Evolutionary conservation across 92 coral and sea anemone genomes (phyloP).

Genomic region (Blastomussa wellsi): DNA sequence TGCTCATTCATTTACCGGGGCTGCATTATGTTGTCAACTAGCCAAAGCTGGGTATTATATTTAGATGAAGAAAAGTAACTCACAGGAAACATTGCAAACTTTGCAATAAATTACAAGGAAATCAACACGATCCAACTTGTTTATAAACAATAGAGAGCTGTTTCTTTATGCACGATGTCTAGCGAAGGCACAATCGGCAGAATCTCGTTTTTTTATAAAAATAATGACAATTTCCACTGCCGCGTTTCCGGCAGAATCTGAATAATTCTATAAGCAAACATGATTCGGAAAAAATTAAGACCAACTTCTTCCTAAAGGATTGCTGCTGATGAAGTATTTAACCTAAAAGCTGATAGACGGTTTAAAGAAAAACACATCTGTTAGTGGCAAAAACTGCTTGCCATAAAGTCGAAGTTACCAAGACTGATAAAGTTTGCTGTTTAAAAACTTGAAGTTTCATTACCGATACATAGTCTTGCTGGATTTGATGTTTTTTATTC

Average conservation of each 20-base stretch:
- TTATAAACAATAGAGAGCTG: not conserved
- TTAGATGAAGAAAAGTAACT: not conserved
- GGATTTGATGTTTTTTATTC: not conserved
- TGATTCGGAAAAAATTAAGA: too few species aligned
- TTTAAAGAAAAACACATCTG: not conserved
- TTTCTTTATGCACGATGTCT: too few species aligned
- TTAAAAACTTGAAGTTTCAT: not conserved
- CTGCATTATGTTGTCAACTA: too few species aligned
- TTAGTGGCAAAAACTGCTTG: not conserved
- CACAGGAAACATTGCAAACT: not conserved
- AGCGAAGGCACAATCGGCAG: too few species aligned
- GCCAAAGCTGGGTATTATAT: too few species aligned
- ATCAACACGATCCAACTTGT: not conserved
- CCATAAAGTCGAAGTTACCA: not conserved
- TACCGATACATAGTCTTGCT: not conserved
- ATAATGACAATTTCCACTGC: too few species aligned
- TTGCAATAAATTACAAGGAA: not conserved
- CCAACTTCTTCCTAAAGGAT: too few species aligned
- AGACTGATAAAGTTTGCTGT: not conserved
- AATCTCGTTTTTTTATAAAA: too few species aligned
- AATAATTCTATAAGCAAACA: too few species aligned
- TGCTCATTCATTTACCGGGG: too few species aligned
- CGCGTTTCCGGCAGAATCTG: too few species aligned
- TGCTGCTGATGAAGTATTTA: too few species aligned
- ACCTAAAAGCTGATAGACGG: not conserved